Base-by-base conservation (phyloP, 2,113 vertebrate species). In the Entomyzon cyanotis region DNA sequence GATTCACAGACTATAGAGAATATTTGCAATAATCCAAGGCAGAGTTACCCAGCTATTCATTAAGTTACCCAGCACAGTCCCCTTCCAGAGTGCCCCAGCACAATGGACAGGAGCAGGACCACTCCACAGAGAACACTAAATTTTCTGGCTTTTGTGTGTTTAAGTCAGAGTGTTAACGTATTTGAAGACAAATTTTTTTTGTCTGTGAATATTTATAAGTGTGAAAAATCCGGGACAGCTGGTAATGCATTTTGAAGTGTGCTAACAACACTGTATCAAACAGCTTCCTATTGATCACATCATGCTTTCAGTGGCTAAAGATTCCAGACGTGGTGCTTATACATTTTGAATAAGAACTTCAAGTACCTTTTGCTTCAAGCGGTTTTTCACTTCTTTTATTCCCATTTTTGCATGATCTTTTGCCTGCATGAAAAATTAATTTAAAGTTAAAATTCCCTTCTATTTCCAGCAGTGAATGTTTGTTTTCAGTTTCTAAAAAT, bases 331-430 rank as follows among this genome's bases (percentile, higher is more conserved):
- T 46, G 60, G 93, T 95, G 96, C 97, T 97, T 98, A 98, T 94
- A 97, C 95, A 97, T 97, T 97, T 98, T 96, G 88, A 97, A 97
- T 95, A 98, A 97, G 97, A 94, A 97, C 98, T 99, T 98, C 98
- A 99, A 98, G 97, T 98, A 98, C 98, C 98, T 98, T 98, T 98
- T 98, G 98, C 98, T 98, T 98, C 98, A 98, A 98, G 97, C 98
- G 98, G 97, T 98, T 98, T 98, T 98, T 98, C 98, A 99, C 99
- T 97, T 99, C 99, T 96, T 99, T 99, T 97, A 99, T 99, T 91
- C 99, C 99, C 99, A 99, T 99, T 97, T 98, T 99, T 82, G 99
- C 99, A 92, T 99, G 99, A 97, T 99, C 99, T 98, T 99, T 99
- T 92, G 99, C 99, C 99, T 99, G 98, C 92, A 97, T 97, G 96